These are phyloP conservation scores for Philereme transversata DNA, from an alignment of 2,888 invertebrate genomes.

Conservation along the genomic window DNA sequence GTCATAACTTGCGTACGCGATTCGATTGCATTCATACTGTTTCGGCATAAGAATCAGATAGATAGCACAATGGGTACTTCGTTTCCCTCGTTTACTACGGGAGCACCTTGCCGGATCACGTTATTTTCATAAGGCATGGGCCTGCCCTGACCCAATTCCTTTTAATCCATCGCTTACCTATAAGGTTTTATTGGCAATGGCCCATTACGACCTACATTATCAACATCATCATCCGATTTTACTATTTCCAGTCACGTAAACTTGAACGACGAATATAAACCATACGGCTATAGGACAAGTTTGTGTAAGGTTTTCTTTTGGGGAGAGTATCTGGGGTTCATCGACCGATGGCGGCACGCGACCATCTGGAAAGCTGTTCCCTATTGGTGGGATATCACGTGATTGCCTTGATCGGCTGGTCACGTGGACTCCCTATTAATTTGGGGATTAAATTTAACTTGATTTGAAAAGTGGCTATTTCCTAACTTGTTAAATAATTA, in stretches of 20 bases:
- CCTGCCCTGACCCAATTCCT: conserved; percentile 80
- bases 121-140: conserved; percentile 76
- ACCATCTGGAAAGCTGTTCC: conserved; percentile 41
- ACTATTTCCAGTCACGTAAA: conserved; percentile 84
- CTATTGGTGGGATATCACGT: conserved; percentile 43
- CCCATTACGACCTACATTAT: conserved; percentile 83
- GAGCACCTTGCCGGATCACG: conserved; percentile 60
- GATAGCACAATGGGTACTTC: conserved; percentile 60
- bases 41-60: conserved; percentile 48
- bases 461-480: conserved; percentile 7
- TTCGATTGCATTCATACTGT: conserved; percentile 45
- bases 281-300: conserved; percentile 61
- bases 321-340: conserved; percentile 52
- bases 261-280: conserved; percentile 78
- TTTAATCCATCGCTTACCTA: conserved; percentile 84
- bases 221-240: conserved; percentile 84
- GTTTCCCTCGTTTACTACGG: conserved; percentile 50
- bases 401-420: conserved; percentile 34
- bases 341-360: conserved; percentile 46
- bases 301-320: conserved; percentile 45
- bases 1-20: conserved; percentile 42
- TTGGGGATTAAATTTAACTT: conserved; percentile 25
- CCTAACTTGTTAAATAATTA: background rate
- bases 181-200: conserved; percentile 83
- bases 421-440: conserved; percentile 23